Conservation (phyloP, 2,888 invertebrate genomes). For the Troides helena region DNA sequence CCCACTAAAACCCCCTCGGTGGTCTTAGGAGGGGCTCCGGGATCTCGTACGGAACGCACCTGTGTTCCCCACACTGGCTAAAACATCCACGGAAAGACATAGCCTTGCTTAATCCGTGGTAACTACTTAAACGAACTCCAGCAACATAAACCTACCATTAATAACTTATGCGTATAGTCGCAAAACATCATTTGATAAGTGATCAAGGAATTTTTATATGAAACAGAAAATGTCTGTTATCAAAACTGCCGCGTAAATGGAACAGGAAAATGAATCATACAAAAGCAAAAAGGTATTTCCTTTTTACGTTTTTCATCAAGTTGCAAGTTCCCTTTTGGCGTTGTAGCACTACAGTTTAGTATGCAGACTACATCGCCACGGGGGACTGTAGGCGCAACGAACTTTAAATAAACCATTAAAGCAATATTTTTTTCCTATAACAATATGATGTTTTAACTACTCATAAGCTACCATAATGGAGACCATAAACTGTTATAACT, state of each 20-base stretch:
- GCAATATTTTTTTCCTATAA: constrained; percentile 11
- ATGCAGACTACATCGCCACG: constrained; percentile 11
- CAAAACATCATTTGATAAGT: background rate
- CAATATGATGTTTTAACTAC: constrained; percentile 1
- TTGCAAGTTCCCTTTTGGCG: constrained; percentile 1
- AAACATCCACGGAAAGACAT: too few relatives aligned
- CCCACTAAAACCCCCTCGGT: too few relatives aligned
- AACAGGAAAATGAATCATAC: constrained; percentile 21
- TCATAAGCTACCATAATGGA: background rate
- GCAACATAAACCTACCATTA: too few relatives aligned
- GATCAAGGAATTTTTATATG: background rate
- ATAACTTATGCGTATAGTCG: background rate
- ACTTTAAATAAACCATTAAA: constrained; percentile 3
- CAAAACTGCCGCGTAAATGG: constrained; percentile 2
- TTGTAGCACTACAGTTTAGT: constrained; percentile 3
- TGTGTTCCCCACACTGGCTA: too few relatives aligned
- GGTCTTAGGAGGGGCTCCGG: too few relatives aligned
- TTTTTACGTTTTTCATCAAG: constrained; percentile 7
- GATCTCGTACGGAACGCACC: too few relatives aligned
- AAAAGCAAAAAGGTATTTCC: constrained; percentile 23
- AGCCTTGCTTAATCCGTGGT: too few relatives aligned
- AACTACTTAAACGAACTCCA: too few relatives aligned
- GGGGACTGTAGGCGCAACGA: constrained; percentile 14
- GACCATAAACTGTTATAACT: constrained; percentile 7
- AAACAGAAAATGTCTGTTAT: background rate